These are phyloP conservation scores for Thamnophis sirtalis DNA, from an alignment of 2,113 vertebrate genomes.

Conservation along the genomic window DNA sequence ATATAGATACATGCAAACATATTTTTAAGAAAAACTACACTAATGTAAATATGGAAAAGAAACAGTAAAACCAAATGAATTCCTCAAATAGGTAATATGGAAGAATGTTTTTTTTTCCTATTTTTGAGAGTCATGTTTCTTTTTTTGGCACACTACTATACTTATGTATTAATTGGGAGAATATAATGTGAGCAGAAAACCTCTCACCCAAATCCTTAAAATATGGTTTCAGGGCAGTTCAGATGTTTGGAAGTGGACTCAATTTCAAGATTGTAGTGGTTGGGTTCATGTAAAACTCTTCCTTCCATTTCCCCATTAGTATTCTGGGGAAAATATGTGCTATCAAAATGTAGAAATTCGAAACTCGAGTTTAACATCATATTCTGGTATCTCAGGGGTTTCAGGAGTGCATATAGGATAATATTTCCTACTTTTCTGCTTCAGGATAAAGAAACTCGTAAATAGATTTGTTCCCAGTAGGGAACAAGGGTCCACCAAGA, in stretches of 20 bases:
- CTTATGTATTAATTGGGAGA: neutral
- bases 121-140: neutral
- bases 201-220: neutral
- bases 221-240: neutral
- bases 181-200: neutral
- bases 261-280: neutral
- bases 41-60: neutral
- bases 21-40: neutral
- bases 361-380: neutral
- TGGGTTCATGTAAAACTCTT: neutral
- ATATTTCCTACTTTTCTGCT: neutral
- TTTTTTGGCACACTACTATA: neutral
- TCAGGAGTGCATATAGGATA: neutral
- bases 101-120: neutral
- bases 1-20: neutral
- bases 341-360: neutral
- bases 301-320: neutral
- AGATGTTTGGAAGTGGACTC: neutral
- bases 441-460: neutral
- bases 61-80: neutral
- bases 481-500: neutral
- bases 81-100: neutral
- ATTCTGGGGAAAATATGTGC: neutral
- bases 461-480: neutral
- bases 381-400: neutral